Evolutionary conservation across 2,888 invertebrate species (phyloP), one percentile per base, ranked within the genome.

Genomic region (Quadroppia sp.): DNA sequence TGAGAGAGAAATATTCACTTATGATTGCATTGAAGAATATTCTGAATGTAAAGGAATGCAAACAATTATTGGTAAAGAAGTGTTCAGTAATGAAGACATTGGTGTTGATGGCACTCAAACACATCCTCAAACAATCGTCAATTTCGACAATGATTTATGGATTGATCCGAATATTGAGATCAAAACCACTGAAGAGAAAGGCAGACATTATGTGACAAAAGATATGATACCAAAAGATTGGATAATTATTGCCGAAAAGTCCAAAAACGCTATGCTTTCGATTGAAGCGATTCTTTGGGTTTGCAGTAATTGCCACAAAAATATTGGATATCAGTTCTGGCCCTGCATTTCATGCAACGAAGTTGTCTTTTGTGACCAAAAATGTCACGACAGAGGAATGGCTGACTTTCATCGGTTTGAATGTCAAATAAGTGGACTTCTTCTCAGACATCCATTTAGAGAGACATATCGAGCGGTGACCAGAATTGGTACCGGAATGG

Each of bases 291-390:
- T 64, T 9, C 7, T n/a, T 1, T 36, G 20, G 1, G 1, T 17
- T 4, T 64, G 61, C 36, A 20, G 20, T 9, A 11, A 3, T 64
- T 64, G 61, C 11, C 20, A 20, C 36, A 64, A 64, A 36, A 2
- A 1, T 15, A 32, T 64, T n/a, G 61, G 36, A 3, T 32, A n/a
- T 3, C 61, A 64, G 61, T 64, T 36, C 61, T 64, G 61, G 61
- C 61, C 61, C 6, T 64, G 61, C 20, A n/a, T 64, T 64, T 36
- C 6, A 20, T 64, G 61, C 20, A 64, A 64, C 15, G 61, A 64
- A 64, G 61, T 64, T 2, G 61, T 64, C 36, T 64, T 64, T 17
- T 64, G 61, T n/a, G 61, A 36, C 61, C 36, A 36, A 1, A 11
- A 17, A 11, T 64, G 61, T 36, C 61, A 64, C 20, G 61, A 64